Base-by-base conservation (phyloP, 2,888 invertebrate species). In the Melitaea athalia region DNA sequence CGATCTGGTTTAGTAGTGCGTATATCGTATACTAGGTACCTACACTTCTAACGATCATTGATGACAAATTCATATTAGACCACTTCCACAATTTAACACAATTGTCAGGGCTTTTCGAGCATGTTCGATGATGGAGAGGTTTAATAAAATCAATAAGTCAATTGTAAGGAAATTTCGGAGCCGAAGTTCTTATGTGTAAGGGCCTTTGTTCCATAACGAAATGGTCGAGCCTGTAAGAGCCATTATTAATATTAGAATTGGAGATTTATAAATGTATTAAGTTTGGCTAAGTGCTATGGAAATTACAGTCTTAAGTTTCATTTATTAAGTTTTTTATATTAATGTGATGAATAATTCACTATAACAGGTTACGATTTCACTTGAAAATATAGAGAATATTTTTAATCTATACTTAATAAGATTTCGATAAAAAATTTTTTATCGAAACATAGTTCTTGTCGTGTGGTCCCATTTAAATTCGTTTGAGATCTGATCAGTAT, bases 71-170 rank as follows among this genome's bases (percentile, higher is more conserved):
- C 31, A 47, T 31, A 47, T 24, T 47, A 17, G 42, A 47, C 31
- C n/a, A 47, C 24, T 60, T 45, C 11, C 43, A n/a, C 42, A 8
- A 47, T 59, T 45, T 59, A 17, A 60, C 31, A 60, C 45, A 49
- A 33, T 55, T 55, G 45, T 53, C 55, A 33, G 31, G 14, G 17
- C 31, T 57, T 15, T 50, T 59, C 62, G 10, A 57, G 57, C 47
- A 64, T 50, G 60, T 50, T 60, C 61, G 45, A 43, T 64, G 57
- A 67, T 60, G 49, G 49, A 66, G 71, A 60, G 68, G 63, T 71
- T 69, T 52, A 69, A 71, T 67, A 64, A 63, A 72, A 72, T 68
- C 70, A 65, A 72, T 72, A 68, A 71, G 62, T 66, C 68, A 71
- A 70, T 68, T 65, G 71, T 68, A 62, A 68, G 60, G 66, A 70